These are phyloP conservation scores for Illadopsis cleaveri DNA, from an alignment of 2,113 vertebrate genomes.

Conservation along the genomic window DNA sequence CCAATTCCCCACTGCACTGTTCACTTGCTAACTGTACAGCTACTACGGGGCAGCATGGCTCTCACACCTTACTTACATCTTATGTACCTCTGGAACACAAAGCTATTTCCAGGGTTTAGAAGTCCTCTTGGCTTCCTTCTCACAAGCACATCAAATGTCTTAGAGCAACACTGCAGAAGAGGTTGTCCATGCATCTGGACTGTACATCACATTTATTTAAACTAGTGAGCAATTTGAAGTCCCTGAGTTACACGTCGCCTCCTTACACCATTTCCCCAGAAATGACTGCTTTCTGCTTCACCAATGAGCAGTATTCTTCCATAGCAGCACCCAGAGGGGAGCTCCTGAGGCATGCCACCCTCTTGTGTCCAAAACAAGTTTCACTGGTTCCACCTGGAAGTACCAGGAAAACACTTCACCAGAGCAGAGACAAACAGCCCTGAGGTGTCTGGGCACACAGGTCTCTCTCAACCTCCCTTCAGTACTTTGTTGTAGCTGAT, in stretches of 20 bases:
- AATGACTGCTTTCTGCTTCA: background rate
- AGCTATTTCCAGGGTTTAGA: background rate
- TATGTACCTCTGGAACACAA: background rate
- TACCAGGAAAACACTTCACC: background rate
- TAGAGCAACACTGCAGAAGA: background rate
- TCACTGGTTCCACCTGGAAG: background rate
- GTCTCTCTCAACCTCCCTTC: background rate
- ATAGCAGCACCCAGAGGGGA: background rate
- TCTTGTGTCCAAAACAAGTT: background rate
- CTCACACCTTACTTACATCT: background rate
- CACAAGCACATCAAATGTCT: background rate
- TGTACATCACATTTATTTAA: background rate
- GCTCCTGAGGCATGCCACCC: background rate
- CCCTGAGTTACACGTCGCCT: slow-evolving; percentile 6
- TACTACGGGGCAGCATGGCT: background rate
- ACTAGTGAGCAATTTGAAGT: background rate
- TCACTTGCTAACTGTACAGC: background rate
- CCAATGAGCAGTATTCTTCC: background rate
- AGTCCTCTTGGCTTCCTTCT: background rate
- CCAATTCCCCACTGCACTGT: background rate
- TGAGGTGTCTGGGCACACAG: background rate
- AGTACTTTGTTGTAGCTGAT: background rate
- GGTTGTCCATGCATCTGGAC: background rate
- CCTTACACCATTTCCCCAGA: background rate
- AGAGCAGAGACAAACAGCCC: background rate